Percentiles rank a stretch among this genome's conserved stretches.
Evolutionary conservation across 2,888 invertebrate genomes (phyloP).

Genomic region (Acleris literana): DNA sequence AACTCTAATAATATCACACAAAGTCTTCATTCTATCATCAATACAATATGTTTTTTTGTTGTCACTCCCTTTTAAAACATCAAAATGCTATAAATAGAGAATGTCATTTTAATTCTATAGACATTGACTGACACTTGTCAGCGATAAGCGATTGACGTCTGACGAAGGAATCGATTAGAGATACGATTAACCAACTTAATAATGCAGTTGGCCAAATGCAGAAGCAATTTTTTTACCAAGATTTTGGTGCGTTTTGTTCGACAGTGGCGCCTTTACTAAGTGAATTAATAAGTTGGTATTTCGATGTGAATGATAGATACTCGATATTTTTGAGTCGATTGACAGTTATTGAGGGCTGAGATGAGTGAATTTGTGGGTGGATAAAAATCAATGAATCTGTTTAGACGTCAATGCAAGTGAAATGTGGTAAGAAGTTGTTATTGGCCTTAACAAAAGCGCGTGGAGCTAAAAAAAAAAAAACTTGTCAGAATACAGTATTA

Average conservation of each 20-base stretch:
- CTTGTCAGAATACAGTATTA: no score
- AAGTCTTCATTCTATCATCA: neutral
- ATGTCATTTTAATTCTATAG: slow-evolving; percentile 62
- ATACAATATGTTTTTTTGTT: neutral
- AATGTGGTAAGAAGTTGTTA: no score
- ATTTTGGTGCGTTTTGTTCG: neutral
- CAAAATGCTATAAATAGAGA: slow-evolving; percentile 25
- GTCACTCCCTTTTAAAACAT: slow-evolving; percentile 11
- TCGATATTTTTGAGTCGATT: slow-evolving; percentile 30
- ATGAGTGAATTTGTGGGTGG: slow-evolving; percentile 6
- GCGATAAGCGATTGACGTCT: slow-evolving; percentile 68
- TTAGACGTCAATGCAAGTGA: no score
- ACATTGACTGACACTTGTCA: slow-evolving; percentile 67
- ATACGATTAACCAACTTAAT: slow-evolving; percentile 37
- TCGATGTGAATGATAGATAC: slow-evolving; percentile 30
- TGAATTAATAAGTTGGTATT: slow-evolving; percentile 1
- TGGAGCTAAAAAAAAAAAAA: no score
- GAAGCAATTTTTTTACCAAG: neutral
- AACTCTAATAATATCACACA: neutral
- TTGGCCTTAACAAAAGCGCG: no score
- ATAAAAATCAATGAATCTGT: neutral
- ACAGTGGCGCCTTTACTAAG: neutral
- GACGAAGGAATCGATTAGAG: slow-evolving; percentile 71
- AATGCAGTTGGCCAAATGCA: slow-evolving; percentile 9
- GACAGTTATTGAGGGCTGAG: slow-evolving; percentile 32